Evolutionary conservation across 2,797 vertebrate species (phyloP).

Genomic region (Fratercula arctica): DNA sequence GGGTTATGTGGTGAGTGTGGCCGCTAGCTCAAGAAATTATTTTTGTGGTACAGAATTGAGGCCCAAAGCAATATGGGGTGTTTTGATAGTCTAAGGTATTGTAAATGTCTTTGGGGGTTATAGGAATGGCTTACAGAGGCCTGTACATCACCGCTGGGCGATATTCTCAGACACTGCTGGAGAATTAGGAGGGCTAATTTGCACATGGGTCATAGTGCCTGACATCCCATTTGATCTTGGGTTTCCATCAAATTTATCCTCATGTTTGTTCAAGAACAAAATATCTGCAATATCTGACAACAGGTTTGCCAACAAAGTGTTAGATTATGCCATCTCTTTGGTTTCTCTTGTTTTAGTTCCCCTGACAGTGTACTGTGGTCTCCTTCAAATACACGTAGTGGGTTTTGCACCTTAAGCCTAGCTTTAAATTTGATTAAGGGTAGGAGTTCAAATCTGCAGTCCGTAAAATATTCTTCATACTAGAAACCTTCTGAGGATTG

Average conservation of each 20-base stretch:
- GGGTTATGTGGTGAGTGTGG: accelerated
- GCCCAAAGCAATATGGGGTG: background rate
- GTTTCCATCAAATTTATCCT: background rate
- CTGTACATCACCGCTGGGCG: too few relatives aligned
- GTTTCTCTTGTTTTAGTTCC: background rate
- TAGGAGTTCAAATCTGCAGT: background rate
- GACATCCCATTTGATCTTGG: background rate
- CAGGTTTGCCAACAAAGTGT: background rate
- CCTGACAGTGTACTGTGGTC: background rate
- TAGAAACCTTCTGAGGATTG: background rate
- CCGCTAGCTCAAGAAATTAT: background rate
- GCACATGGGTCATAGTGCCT: background rate
- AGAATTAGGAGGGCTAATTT: background rate
- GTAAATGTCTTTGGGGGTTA: background rate
- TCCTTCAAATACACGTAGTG: background rate
- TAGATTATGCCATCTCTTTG: background rate
- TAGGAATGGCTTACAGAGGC: background rate
- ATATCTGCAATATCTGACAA: background rate
- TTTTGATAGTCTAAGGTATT: background rate
- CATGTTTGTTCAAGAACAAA: background rate
- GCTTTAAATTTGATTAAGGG: background rate
- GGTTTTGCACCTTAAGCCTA: background rate
- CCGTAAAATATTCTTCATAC: background rate
- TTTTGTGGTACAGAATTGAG: background rate
- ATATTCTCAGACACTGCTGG: background rate